Base-by-base conservation (phyloP, 2,797 vertebrate species). In the Crax fasciolata region DNA sequence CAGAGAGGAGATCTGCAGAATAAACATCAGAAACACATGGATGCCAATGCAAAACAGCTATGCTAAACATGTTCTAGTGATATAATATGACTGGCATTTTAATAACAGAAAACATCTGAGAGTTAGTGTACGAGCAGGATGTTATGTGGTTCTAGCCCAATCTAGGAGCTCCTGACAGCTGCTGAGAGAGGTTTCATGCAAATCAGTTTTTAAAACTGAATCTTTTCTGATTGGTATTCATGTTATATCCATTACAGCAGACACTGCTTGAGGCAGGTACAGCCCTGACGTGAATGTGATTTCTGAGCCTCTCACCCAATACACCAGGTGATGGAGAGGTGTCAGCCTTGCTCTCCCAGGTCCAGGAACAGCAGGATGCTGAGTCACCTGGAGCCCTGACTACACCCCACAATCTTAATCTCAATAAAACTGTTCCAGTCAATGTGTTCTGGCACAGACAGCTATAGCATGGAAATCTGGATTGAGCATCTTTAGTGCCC, bases 191-290 rank as follows among this genome's bases (percentile, higher is more conserved):
- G 61, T 35, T 90, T 82, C 46, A 77, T 3, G 12, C 16, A 89
- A 94, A 94, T 51, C 2, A 3, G 1, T 46, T 83, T 81, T 73
- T 65, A 79, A 90, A 87, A 81, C 15, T 7, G 52, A 85, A 51
- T 65, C 54, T 85, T 89, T 95, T 78, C 76, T 91, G 51, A 70
- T 66, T 84, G 58, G 21, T 39, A 84, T 86, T 87, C 39, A 30
- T 38, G 9, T 81, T 76, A 24, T 11, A 93, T 35, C 35, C 25
- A 10, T 75, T 83, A 51, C 1, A 14, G 62, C 61, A 93, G 49
- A 79, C 21, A 44, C 10, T 17, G 17, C 41, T 57, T 61, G 61
- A 93, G 80, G 46, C 62, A 10, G 30, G 38, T 67, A 49, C 5
- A 46, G 78, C 21, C 27, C 67, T 59, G 17, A 70, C 9, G 5